These are phyloP conservation scores for Australoheros scitulus DNA, from an alignment of 2,113 vertebrate genomes.

Conservation along the genomic window DNA sequence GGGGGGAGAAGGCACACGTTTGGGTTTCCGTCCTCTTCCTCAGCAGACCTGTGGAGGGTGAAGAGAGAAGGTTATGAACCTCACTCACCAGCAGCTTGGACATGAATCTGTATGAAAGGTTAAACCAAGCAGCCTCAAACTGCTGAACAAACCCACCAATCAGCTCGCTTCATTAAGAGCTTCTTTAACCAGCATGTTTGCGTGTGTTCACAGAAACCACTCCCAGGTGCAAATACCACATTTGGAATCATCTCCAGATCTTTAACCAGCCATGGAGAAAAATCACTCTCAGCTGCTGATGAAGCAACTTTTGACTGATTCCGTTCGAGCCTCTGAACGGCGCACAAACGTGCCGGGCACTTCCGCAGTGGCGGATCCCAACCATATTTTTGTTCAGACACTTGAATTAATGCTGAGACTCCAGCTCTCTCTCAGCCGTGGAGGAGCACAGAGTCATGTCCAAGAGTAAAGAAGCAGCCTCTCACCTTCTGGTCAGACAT, in stretches of 20 bases:
- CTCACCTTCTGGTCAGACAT: constrained; percentile 83
- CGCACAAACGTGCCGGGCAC: background rate
- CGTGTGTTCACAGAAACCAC: background rate
- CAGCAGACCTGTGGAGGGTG: constrained; percentile 76
- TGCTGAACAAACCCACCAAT: background rate
- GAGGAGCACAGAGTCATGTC: background rate
- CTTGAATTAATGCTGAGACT: no score
- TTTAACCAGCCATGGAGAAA: background rate
- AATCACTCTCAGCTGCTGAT: background rate
- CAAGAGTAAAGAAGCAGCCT: background rate
- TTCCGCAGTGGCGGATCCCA: background rate
- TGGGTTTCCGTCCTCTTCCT: constrained; percentile 55
- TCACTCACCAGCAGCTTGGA: background rate
- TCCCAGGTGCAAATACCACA: constrained; percentile 2
- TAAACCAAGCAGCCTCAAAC: no score
- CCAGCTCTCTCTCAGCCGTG: no score
- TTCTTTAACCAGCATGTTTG: background rate
- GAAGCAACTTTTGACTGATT: background rate
- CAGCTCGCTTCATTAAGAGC: background rate
- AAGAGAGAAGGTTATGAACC: background rate
- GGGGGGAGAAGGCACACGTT: constrained; percentile 68
- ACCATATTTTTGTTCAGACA: background rate
- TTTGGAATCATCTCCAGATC: background rate
- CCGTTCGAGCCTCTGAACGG: background rate
- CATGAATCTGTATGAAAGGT: no score